A percentile compares a stretch with the other conserved stretches of the same genome.
phyloP scores from a whole-genome alignment of 2,113 vertebrate genomes.

The Alligator sinensis region DNA sequence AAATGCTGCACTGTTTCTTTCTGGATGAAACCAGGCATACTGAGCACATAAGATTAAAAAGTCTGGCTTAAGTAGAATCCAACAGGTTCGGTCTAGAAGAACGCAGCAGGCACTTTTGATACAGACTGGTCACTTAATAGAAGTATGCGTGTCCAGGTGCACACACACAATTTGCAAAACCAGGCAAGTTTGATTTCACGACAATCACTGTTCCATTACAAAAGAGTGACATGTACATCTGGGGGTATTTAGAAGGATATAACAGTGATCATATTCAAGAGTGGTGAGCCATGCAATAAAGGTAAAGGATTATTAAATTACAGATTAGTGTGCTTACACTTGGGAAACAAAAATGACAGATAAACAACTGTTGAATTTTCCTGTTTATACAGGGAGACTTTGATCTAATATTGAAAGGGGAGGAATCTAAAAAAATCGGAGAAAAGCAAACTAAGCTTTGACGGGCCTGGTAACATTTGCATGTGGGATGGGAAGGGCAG shows the following conservation, averaged over 20 bases:
- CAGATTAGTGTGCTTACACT: slow-evolving; percentile 19
- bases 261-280: neutral
- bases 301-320: neutral
- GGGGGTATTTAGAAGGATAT: neutral
- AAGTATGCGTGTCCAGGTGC: neutral
- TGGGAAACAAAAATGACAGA: slow-evolving; percentile 22
- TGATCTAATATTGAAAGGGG: neutral
- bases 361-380: neutral
- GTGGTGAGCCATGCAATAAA: neutral
- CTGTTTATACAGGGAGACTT: slow-evolving; percentile 11
- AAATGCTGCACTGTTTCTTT: slow-evolving; percentile 38
- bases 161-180: neutral
- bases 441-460: slow-evolving; percentile 10
- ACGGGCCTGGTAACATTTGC: neutral
- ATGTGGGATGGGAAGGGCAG: slow-evolving; percentile 9
- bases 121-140: slow-evolving; percentile 55
- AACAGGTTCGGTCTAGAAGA: slow-evolving; percentile 67
- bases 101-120: slow-evolving; percentile 62
- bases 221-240: neutral
- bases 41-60: slow-evolving; percentile 54
- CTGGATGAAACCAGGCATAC: slow-evolving; percentile 45
- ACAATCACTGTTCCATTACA: slow-evolving; percentile 19
- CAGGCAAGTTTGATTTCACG: slow-evolving; percentile 8
- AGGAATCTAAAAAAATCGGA: neutral
- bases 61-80: slow-evolving; percentile 67